Conservation (phyloP, 1,140 invertebrate species). For the Saccostrea echinata region DNA sequence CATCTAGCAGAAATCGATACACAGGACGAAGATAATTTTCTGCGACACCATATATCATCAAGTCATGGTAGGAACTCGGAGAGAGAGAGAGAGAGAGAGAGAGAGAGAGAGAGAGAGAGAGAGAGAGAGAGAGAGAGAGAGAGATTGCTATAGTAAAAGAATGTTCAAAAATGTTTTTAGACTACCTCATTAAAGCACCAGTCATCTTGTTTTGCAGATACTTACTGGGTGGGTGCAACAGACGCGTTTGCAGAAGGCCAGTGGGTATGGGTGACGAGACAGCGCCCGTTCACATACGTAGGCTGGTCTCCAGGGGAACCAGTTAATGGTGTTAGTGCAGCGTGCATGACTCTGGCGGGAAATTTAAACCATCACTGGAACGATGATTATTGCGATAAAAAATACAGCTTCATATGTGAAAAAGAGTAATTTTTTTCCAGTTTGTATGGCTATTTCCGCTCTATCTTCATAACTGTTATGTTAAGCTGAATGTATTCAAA, state of each 20-base stretch:
- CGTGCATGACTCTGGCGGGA: neutral
- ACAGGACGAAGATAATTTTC: neutral
- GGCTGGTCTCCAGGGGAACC: neutral
- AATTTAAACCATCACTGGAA: slow-evolving; percentile 5
- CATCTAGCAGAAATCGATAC: neutral
- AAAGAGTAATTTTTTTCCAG: neutral
- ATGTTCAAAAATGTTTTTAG: too few species aligned
- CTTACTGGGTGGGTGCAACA: neutral
- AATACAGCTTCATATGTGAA: neutral
- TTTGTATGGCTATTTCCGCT: neutral
- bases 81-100: too few species aligned
- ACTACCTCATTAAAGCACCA: too few species aligned
- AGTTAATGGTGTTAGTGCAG: neutral
- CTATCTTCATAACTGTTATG: too few species aligned
- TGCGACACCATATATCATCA: neutral
- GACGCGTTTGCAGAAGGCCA: neutral
- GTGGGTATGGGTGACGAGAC: neutral
- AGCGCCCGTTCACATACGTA: neutral
- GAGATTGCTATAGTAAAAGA: too few species aligned
- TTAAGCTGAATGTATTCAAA: too few species aligned
- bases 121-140: too few species aligned
- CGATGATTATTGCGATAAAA: neutral
- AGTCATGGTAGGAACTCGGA: neutral
- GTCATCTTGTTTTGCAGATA: neutral
- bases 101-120: too few species aligned